Base-by-base conservation (phyloP, 2,113 vertebrate species). In the Sceloporus undulatus region DNA sequence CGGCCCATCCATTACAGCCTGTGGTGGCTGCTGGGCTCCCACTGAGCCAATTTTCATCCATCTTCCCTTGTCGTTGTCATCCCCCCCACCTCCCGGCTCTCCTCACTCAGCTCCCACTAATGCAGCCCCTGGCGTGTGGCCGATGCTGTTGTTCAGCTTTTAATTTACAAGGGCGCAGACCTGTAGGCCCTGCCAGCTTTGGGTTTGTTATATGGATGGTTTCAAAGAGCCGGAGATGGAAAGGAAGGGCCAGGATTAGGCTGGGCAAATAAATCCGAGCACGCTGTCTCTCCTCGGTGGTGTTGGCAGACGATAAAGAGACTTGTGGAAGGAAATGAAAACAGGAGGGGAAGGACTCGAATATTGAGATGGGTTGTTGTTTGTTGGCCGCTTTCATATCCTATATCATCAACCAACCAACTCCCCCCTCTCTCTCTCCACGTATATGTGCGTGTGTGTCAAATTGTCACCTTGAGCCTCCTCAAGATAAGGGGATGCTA, bases 41-140 rank as follows among this genome's bases (percentile, higher is more conserved):
- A 88, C 87, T 27, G 81, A 88, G 87, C 62, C 81, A 88, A 88
- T 88, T 88, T 88, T 70, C 87, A 88, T 88, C 87, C 81, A 84
- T 88, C 87, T 88, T 88, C 68, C 29, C 77, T 27, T 85, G 83
- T 85, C 54, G 40, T 52, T 13, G 21, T 21, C 68, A 6, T 29
- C 68, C 9, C 42, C 65, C 68, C 76, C 81, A 66, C 54, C 68
- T 76, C 40, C 38, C n/a, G 23, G 77, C 56, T 79, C 77, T 85
- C 34, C 78, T 54, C 83, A n/a, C 54, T 75, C 83, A 54, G 40
- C 83, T 85, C 88, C 40, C n/a, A 21, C 88, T 80, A 79, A 89
- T 81, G 70, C 83, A 89, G 88, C 88, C 83, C 70, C 68, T 81
- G 88, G 84, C 66, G 23, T 66, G 68, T 5, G 54, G 85, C 85